Base-by-base conservation (phyloP, 2,888 invertebrate species). In the Hedychridium roseum region DNA sequence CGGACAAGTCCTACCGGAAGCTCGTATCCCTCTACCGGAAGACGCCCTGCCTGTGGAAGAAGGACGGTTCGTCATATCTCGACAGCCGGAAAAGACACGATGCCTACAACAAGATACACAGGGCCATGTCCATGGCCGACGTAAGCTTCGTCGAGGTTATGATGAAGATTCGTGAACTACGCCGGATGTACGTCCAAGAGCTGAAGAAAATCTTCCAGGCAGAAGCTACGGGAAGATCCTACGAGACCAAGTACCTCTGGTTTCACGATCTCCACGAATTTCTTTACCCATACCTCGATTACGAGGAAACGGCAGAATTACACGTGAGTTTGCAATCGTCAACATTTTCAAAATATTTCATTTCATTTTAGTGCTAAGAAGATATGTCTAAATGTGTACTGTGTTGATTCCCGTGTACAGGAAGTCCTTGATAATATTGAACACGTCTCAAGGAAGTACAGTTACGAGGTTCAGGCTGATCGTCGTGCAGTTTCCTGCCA, bases 1-100 rank as follows among this genome's bases (percentile, higher is more conserved):
- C 59, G 14, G 47, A 61, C 16, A 30, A 46, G 28, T 46, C 64
- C 21, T 55, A 66, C 43, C 49, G 49, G 28, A 58, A 57, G 44
- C 57, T 73, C 18, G 57, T 61, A 2, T 43, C 39, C 12, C 54
- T 68, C 21, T 69, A 67, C 46, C 50, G 50, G 16, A 56, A 43
- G 21, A 53, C 65, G 4, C 43, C 62, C 3, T 67, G 68, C 26
- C 64, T 69, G n/a, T 70, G 71, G 70, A 60, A 64, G 35, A 66
- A 61, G 36, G 56, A 64, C 43, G 20, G 54, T 32, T 34, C 43
- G 1, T 37, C 47, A 16, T 69, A 71, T 49, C 54, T 69, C 17
- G 48, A 64, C 35, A 54, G 43, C 26, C 46, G 44, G 21, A 40
- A 48, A 15, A 63, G 65, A 27, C 61, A 62, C 16, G 37, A 42